phyloP scores from a whole-genome alignment of 2,113 vertebrate species.

The Todiramphus chloris region DNA sequence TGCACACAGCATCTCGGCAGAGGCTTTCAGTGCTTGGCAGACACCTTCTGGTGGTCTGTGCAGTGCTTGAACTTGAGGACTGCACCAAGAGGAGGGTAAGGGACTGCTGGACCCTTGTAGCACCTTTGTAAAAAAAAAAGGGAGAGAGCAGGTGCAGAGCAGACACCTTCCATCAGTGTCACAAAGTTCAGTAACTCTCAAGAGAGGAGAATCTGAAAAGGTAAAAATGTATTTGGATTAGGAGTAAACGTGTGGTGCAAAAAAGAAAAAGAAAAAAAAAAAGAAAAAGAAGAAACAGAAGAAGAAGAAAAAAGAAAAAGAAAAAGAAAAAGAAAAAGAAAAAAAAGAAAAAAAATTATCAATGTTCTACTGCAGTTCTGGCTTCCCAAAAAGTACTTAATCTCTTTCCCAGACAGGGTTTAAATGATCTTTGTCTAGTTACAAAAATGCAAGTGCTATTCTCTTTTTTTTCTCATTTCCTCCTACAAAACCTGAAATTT shows the following conservation, averaged over 20 bases:
- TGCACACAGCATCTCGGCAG: background rate
- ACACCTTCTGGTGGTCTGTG: background rate
- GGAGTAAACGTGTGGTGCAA: background rate
- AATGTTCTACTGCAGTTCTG: background rate
- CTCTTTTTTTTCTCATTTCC: background rate
- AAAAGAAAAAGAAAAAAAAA: background rate
- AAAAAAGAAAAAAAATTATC: background rate
- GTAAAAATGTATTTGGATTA: constrained; percentile 17
- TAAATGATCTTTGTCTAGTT: constrained; percentile 13
- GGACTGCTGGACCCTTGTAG: background rate
- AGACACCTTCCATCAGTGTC: background rate
- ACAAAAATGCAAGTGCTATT: background rate
- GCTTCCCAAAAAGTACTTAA: background rate
- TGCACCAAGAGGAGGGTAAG: background rate
- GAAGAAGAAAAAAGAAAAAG: no score
- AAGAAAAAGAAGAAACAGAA: background rate
- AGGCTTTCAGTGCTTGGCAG: background rate
- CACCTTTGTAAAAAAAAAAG: background rate
- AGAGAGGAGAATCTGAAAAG: background rate
- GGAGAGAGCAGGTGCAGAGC: background rate
- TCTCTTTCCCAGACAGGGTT: background rate
- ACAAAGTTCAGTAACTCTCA: background rate
- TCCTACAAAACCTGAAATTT: background rate
- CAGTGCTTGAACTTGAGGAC: background rate
- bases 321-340: background rate